Conservation (phyloP, 2,113 vertebrate species). For the Proterorhinus semilunaris region DNA sequence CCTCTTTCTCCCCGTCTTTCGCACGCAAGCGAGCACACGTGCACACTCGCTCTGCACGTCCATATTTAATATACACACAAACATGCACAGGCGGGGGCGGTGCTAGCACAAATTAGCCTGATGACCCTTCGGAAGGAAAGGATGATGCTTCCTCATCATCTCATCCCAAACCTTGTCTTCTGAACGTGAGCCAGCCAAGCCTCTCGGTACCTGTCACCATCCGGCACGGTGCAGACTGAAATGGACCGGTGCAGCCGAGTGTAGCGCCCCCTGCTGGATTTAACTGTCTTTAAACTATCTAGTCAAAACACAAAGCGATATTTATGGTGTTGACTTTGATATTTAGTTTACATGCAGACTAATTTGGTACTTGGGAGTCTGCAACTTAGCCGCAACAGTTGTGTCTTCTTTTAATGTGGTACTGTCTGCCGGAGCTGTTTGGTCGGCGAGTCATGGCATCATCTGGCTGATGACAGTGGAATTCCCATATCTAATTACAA, state of each 20-base stretch:
- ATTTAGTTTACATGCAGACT: neutral
- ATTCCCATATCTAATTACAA: constrained; percentile 99
- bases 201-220: constrained; percentile 87
- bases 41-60: neutral
- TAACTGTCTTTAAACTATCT: constrained; percentile 47
- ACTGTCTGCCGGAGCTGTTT: constrained; percentile 32
- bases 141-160: constrained; percentile 84
- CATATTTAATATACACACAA: constrained; percentile 5
- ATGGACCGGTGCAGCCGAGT: constrained; percentile 41
- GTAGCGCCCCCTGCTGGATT: constrained; percentile 37
- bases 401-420: constrained; percentile 8
- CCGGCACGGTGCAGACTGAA: constrained; percentile 20
- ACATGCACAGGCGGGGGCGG: constrained; percentile 59
- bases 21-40: constrained; percentile 10
- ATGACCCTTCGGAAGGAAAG: constrained; percentile 81
- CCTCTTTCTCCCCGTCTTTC: constrained; percentile 85
- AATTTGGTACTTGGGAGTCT: neutral
- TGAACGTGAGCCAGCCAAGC: constrained; percentile 75
- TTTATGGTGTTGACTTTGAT: constrained; percentile 17
- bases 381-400: constrained; percentile 5
- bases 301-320: constrained; percentile 46
- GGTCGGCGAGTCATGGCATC: constrained; percentile 84
- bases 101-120: constrained; percentile 84
- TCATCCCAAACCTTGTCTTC: constrained; percentile 70
- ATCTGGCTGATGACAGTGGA: constrained; percentile 99